Percentiles rank a stretch among this genome's conserved stretches.
Evolutionary conservation across 1,140 invertebrate genomes (phyloP).

Genomic region (Plutomurus gul): DNA sequence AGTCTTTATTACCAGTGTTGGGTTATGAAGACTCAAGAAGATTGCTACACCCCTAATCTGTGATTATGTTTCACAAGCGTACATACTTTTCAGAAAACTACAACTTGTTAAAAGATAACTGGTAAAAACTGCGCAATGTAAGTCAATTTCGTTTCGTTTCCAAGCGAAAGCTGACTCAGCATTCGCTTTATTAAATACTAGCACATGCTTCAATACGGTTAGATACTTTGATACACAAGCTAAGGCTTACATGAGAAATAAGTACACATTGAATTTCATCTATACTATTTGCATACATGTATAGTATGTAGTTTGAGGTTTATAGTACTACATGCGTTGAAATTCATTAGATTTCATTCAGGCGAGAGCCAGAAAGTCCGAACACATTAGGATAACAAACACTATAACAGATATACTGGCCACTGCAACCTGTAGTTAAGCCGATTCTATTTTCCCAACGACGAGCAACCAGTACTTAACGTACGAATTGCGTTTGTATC

Average conservation of each 20-base stretch:
- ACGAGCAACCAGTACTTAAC: background rate
- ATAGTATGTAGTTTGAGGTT: no score
- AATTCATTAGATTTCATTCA: slow-evolving; percentile 10
- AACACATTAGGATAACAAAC: slow-evolving; percentile 14
- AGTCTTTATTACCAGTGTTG: no score
- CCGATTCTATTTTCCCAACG: background rate
- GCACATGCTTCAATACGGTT: background rate
- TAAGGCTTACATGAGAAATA: no score
- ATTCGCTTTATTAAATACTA: slow-evolving; percentile 1
- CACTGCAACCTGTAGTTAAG: slow-evolving; percentile 1
- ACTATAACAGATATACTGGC: slow-evolving; percentile 1
- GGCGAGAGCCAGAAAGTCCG: slow-evolving; percentile 14
- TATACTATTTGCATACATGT: no score
- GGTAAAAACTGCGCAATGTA: background rate
- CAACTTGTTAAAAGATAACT: background rate
- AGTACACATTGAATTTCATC: no score
- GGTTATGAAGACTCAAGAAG: no score
- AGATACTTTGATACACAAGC: background rate
- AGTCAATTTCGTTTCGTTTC: slow-evolving; percentile 8
- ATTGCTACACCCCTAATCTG: no score
- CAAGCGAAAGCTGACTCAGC: slow-evolving; percentile 22
- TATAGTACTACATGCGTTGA: no score
- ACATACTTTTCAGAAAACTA: background rate
- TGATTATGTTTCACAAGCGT: no score
- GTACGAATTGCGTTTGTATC: no score